Percentiles rank a stretch among this genome's conserved stretches.
Evolutionary conservation across 2,113 vertebrate genomes (phyloP).

Genomic region (Apus apus): DNA sequence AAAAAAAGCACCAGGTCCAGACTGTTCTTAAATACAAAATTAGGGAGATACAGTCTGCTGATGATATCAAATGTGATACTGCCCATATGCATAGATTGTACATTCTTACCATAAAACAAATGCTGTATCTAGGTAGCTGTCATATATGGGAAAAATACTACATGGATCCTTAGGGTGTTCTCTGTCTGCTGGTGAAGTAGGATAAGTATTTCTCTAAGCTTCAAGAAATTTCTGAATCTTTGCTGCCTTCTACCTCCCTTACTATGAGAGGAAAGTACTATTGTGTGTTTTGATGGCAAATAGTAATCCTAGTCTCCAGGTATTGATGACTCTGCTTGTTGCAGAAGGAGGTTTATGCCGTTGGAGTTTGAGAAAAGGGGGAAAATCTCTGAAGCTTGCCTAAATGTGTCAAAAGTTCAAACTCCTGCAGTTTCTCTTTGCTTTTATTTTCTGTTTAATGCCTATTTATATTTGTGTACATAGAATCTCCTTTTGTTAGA

Average conservation of each 20-base stretch:
- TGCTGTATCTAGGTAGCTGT: constrained; percentile 30
- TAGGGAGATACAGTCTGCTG: neutral
- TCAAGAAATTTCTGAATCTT: neutral
- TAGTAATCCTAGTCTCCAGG: neutral
- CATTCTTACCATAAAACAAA: constrained; percentile 55
- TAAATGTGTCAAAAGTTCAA: neutral
- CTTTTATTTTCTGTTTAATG: neutral
- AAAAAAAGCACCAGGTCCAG: neutral
- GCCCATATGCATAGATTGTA: constrained; percentile 22
- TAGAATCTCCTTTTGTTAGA: neutral
- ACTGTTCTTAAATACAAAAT: constrained; percentile 20
- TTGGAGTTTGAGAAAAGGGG: neutral
- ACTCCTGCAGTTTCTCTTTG: neutral
- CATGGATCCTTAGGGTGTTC: neutral
- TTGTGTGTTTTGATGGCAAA: neutral
- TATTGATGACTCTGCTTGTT: neutral
- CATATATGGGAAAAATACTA: neutral
- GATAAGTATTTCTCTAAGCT: constrained; percentile 20
- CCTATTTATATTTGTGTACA: neutral
- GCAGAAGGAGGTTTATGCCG: neutral
- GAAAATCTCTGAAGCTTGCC: neutral
- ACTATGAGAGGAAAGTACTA: neutral
- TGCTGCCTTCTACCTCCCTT: neutral
- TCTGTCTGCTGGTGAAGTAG: neutral
- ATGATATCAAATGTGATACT: neutral